Evolutionary conservation across 2,888 invertebrate species (phyloP).

Genomic region (Eupeodes latifasciatus): DNA sequence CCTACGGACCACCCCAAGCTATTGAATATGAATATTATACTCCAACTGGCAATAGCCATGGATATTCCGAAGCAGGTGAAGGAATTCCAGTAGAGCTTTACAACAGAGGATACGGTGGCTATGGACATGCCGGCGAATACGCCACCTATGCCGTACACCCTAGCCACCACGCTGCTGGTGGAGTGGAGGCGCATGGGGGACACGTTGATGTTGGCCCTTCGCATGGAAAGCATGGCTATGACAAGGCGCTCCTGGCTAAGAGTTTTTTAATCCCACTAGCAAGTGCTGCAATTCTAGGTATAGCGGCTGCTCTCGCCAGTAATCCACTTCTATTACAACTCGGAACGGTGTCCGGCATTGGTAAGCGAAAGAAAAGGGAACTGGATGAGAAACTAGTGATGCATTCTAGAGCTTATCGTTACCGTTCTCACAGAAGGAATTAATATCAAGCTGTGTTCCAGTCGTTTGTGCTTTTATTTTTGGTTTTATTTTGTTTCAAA

Average conservation of each 20-base stretch:
- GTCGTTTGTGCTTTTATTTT: conserved; percentile 12
- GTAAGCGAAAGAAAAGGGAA: conserved; percentile 80
- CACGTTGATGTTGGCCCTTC: conserved; percentile 41
- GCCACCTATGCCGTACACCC: conserved; percentile 49
- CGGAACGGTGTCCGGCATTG: conserved; percentile 88
- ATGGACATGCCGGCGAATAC: conserved; percentile 76
- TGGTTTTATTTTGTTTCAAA: conserved; percentile 52
- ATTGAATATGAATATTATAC: conserved; percentile 75
- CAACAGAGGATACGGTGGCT: conserved; percentile 77
- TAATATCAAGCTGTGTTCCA: conserved; percentile 21
- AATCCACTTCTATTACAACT: conserved; percentile 92
- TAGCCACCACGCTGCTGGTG: conserved; percentile 24
- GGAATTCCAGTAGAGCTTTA: conserved; percentile 82
- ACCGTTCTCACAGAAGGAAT: conserved; percentile 58
- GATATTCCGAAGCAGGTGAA: conserved; percentile 78
- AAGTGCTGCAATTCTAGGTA: conserved; percentile 91
- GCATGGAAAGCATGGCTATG: conserved; percentile 74
- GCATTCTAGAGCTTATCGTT: conserved; percentile 66
- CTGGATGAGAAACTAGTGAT: conserved; percentile 44
- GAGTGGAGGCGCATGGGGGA: conserved; percentile 28
- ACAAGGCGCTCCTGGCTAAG: conserved; percentile 84
- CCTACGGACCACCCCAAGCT: conserved; percentile 77
- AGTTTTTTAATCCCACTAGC: conserved; percentile 89
- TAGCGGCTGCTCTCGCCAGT: conserved; percentile 90
- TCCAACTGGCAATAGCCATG: conserved; percentile 68